phyloP scores from a whole-genome alignment of 2,888 invertebrate genomes.

The Stenoptilia bipunctidactyla region DNA sequence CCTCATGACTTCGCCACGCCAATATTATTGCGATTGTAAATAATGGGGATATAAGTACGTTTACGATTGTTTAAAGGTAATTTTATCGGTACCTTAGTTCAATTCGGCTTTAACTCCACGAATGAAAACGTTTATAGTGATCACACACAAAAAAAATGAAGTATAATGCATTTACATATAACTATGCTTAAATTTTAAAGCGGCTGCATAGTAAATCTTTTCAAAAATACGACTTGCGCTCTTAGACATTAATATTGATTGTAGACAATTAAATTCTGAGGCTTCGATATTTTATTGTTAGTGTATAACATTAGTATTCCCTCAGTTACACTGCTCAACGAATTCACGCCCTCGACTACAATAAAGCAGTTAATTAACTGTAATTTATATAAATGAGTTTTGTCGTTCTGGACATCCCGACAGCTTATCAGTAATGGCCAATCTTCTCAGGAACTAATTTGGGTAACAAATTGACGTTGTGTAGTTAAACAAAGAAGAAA shows the following conservation, averaged over 20 bases:
- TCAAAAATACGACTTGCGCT: background rate
- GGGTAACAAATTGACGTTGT: conserved; percentile 23
- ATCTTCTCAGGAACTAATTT: conserved; percentile 32
- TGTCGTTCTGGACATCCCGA: conserved; percentile 35
- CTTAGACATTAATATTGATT: conserved; percentile 12
- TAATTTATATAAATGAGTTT: conserved; percentile 54
- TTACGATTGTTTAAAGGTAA: too few relatives aligned
- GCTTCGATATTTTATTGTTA: conserved; percentile 35
- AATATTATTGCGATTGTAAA: conserved; percentile 44
- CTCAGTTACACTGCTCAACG: conserved; percentile 35
- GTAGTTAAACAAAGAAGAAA: conserved; percentile 14
- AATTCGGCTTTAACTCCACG: too few relatives aligned
- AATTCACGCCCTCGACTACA: conserved; percentile 43
- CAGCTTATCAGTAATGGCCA: conserved; percentile 47
- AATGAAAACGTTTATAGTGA: too few relatives aligned
- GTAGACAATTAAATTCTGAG: conserved; percentile 16
- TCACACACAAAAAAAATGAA: too few relatives aligned
- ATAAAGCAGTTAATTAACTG: conserved; percentile 54
- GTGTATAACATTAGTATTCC: conserved; percentile 27
- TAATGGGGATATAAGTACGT: conserved; percentile 28
- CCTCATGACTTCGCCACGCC: conserved; percentile 26
- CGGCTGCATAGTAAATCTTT: background rate
- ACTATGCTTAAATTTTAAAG: background rate
- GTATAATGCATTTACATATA: too few relatives aligned
- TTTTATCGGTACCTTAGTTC: too few relatives aligned